phyloP scores from a whole-genome alignment of 2,888 invertebrate species.

The Octonoba sinensis region DNA sequence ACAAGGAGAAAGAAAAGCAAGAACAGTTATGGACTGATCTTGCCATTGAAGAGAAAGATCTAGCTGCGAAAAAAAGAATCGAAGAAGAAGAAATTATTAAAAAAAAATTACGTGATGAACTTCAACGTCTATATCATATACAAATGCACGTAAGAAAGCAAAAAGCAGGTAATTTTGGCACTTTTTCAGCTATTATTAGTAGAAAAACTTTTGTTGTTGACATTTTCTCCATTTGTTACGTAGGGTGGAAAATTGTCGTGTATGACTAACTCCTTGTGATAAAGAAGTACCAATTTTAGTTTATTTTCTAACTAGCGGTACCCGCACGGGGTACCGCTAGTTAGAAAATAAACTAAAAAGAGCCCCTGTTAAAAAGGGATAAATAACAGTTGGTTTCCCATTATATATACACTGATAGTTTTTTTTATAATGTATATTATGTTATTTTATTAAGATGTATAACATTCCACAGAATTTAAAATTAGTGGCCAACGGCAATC shows the following conservation, averaged over 20 bases:
- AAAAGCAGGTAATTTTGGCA: conserved; percentile 31
- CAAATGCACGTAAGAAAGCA: conserved; percentile 44
- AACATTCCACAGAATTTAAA: too few relatives aligned
- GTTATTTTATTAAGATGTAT: too few relatives aligned
- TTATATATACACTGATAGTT: too few relatives aligned
- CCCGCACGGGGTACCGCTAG: too few relatives aligned
- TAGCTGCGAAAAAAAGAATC: conserved; percentile 8
- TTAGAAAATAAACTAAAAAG: too few relatives aligned
- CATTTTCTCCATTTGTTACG: neutral
- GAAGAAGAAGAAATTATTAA: conserved; percentile 16
- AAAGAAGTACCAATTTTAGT: too few relatives aligned
- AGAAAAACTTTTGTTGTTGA: neutral
- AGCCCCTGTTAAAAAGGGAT: too few relatives aligned
- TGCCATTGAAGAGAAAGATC: conserved; percentile 40
- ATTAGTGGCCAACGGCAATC: too few relatives aligned
- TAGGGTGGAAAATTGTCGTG: neutral
- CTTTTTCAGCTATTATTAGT: neutral
- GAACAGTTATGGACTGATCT: conserved; percentile 30
- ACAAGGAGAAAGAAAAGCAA: conserved; percentile 22
- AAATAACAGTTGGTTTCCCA: too few relatives aligned
- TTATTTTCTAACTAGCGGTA: too few relatives aligned
- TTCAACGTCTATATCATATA: conserved; percentile 32
- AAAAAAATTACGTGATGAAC: conserved; percentile 15
- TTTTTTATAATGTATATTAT: too few relatives aligned
- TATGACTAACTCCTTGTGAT: neutral